Evolutionary conservation across 2,113 vertebrate genomes (phyloP).

Genomic region (Antechinus stuartii): DNA sequence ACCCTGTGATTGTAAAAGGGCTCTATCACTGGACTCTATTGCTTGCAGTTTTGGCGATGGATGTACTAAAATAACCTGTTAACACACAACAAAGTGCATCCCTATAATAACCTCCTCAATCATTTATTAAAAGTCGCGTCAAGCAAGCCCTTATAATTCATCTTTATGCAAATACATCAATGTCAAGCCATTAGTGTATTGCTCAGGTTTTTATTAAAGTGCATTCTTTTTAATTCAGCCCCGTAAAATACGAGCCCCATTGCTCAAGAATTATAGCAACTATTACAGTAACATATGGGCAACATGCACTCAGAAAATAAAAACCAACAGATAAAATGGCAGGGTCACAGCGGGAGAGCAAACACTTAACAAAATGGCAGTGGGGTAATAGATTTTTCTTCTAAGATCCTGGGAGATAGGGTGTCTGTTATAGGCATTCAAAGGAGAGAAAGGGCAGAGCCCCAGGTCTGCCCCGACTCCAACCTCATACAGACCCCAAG

Average conservation of each 20-base stretch:
- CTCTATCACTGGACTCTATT: slow-evolving; percentile 81
- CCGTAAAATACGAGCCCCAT: slow-evolving; percentile 93
- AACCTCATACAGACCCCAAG: background rate
- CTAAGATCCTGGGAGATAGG: slow-evolving; percentile 70
- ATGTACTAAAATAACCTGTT: slow-evolving; percentile 75
- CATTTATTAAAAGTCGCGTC: slow-evolving; percentile 98
- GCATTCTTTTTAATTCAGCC: slow-evolving; percentile 91
- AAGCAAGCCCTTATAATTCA: slow-evolving; percentile 90
- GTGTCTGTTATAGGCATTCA: slow-evolving; percentile 52
- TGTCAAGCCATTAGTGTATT: slow-evolving; percentile 94
- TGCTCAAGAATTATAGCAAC: slow-evolving; percentile 97
- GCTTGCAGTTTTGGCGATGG: slow-evolving; percentile 85
- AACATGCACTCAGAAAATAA: slow-evolving; percentile 96
- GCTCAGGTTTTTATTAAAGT: slow-evolving; percentile 94
- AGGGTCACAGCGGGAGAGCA: slow-evolving; percentile 91
- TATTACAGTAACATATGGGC: slow-evolving; percentile 97
- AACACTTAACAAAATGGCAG: slow-evolving; percentile 95
- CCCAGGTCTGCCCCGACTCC: slow-evolving; percentile 1
- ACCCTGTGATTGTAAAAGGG: slow-evolving; percentile 79
- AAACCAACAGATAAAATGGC: slow-evolving; percentile 96
- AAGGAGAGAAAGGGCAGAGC: slow-evolving; percentile 3
- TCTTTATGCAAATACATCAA: slow-evolving; percentile 97
- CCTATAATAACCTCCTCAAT: slow-evolving; percentile 94
- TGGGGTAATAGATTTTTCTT: slow-evolving; percentile 89
- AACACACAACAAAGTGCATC: slow-evolving; percentile 87